Evolutionary conservation across 2,113 vertebrate species (phyloP).

Genomic region (Macquaria ambigua): DNA sequence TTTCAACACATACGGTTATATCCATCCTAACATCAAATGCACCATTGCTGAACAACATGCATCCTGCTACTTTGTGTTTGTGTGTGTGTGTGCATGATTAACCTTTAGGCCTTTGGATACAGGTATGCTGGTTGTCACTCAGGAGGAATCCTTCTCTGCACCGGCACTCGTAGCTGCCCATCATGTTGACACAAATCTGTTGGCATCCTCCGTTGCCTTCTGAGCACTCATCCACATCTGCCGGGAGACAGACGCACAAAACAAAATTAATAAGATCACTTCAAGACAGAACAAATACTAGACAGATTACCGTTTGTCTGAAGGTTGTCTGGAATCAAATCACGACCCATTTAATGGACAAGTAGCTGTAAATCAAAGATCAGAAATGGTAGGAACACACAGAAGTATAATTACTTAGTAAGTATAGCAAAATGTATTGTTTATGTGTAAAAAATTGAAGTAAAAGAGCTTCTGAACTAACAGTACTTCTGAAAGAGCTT

Average conservation of each 20-base stretch:
- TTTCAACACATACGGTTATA: background rate
- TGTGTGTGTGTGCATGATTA: conserved; percentile 35
- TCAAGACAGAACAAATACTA: conserved; percentile 39
- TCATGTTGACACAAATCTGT: conserved; percentile 98
- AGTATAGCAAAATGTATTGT: background rate
- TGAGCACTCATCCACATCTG: conserved; percentile 96
- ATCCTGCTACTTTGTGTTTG: background rate
- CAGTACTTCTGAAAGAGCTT: background rate
- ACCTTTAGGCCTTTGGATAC: conserved; percentile 98
- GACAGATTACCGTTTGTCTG: conserved; percentile 8
- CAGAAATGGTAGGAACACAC: background rate
- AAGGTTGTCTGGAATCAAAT: conserved; percentile 40
- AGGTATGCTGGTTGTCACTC: conserved; percentile 99
- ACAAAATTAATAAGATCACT: conserved; percentile 42
- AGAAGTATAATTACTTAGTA: background rate
- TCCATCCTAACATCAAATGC: background rate
- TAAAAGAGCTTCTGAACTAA: background rate
- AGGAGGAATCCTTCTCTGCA: conserved; percentile 98
- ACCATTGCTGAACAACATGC: background rate
- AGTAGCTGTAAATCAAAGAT: conserved; percentile 8
- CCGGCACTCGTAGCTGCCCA: conserved; percentile 98
- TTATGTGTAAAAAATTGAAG: background rate
- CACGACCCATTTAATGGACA: conserved; percentile 3
- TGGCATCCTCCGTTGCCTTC: conserved; percentile 98
- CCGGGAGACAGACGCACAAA: conserved; percentile 43